These are phyloP conservation scores for Rhadina sibilatrix DNA, from an alignment of 2,113 vertebrate genomes.

Conservation along the genomic window DNA sequence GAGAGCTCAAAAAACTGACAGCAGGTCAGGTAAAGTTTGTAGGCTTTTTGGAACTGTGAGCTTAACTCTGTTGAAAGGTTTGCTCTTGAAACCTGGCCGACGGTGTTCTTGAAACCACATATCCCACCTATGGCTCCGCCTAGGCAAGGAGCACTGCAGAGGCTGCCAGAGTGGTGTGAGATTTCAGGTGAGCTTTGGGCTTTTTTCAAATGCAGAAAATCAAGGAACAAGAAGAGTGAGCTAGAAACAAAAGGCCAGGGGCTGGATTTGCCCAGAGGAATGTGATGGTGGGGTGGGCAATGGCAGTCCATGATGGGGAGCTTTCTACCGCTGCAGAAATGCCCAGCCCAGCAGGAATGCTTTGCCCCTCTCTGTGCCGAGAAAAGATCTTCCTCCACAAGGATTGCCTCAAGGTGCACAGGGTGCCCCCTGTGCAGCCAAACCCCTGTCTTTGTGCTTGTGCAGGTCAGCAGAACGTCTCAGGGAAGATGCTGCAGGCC, in stretches of 20 bases:
- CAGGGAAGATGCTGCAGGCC: neutral
- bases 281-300: neutral
- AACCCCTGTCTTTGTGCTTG: neutral
- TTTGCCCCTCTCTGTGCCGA: neutral
- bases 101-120: neutral
- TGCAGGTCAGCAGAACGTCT: neutral
- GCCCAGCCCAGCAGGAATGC: rapidly evolving
- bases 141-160: neutral
- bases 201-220: neutral
- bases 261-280: neutral
- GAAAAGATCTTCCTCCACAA: neutral
- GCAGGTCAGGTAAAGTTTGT: neutral
- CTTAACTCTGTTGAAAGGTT: neutral
- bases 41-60: neutral
- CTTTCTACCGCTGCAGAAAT: neutral
- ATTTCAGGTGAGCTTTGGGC: neutral
- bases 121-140: neutral
- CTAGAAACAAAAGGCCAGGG: neutral
- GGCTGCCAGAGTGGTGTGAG: neutral
- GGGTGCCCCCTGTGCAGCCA: neutral
- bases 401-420: neutral
- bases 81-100: neutral
- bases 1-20: neutral
- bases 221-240: neutral
- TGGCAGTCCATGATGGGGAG: neutral